A percentile compares a stretch with the other conserved stretches of the same genome.
phyloP scores from a whole-genome alignment of 2,888 invertebrate genomes.

The Leuctra nigra region DNA sequence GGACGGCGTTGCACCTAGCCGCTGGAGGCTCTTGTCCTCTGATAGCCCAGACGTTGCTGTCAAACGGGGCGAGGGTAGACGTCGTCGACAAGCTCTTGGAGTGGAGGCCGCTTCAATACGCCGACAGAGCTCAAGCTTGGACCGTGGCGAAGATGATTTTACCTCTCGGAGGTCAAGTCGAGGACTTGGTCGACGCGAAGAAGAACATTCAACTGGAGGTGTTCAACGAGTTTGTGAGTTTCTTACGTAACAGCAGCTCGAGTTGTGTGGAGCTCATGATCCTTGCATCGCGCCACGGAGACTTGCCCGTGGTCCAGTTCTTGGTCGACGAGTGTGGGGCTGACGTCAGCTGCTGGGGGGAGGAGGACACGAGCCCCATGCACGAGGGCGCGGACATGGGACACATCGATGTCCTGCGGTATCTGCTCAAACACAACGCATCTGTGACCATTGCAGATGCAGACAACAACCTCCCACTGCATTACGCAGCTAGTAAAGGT shows the following conservation, averaged over 20 bases:
- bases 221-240: too few species aligned
- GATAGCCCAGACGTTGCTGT: too few species aligned
- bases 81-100: slow-evolving; percentile 14
- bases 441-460: neutral
- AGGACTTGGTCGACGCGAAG: neutral
- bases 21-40: too few species aligned
- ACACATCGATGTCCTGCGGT: neutral
- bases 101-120: slow-evolving; percentile 18
- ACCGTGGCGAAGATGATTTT: neutral
- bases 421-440: neutral
- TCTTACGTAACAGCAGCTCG: too few species aligned
- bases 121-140: slow-evolving; percentile 18
- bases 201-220: too few species aligned
- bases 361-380: neutral
- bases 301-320: neutral
- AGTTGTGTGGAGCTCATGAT: too few species aligned
- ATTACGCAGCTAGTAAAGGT: neutral
- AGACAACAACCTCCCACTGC: neutral
- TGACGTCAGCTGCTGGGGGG: neutral
- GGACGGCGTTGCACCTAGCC: neutral
- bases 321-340: neutral
- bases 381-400: neutral
- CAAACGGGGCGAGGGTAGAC: slow-evolving; percentile 2
- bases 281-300: neutral
- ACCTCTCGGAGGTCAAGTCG: neutral